phyloP scores from a whole-genome alignment of 2,797 vertebrate species.

The Acanthopagrus latus region DNA sequence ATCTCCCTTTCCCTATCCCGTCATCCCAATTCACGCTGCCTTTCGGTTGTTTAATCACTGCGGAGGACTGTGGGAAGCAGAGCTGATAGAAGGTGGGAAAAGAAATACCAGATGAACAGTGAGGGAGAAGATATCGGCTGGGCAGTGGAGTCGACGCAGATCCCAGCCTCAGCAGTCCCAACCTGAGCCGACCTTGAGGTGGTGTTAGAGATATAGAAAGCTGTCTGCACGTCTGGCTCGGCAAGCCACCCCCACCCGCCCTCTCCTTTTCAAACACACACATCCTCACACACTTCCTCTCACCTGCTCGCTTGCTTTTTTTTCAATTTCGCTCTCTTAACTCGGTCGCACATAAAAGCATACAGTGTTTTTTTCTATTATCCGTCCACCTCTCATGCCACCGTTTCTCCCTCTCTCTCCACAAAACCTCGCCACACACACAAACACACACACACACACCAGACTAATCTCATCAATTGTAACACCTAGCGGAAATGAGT shows the following conservation, averaged over 20 bases:
- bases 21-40: slow-evolving; percentile 72
- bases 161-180: slow-evolving; percentile 32
- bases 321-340: slow-evolving; percentile 56
- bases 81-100: slow-evolving; percentile 23
- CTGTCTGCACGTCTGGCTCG: slow-evolving; percentile 33
- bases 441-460: slow-evolving; percentile 43
- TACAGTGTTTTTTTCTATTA: slow-evolving; percentile 53
- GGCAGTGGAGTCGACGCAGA: slow-evolving; percentile 36
- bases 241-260: not conserved
- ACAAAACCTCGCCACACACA: slow-evolving; percentile 1
- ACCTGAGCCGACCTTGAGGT: slow-evolving; percentile 61
- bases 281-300: not conserved
- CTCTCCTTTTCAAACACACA: not conserved
- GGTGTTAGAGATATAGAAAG: slow-evolving; percentile 44
- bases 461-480: slow-evolving; percentile 71
- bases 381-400: slow-evolving; percentile 32
- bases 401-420: slow-evolving; percentile 17
- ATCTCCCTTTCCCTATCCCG: slow-evolving; percentile 59
- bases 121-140: slow-evolving; percentile 56
- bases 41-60: slow-evolving; percentile 77
- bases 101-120: slow-evolving; percentile 27
- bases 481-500: slow-evolving; percentile 65
- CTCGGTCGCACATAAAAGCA: slow-evolving; percentile 29
- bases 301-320: slow-evolving; percentile 39
- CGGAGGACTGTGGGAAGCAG: slow-evolving; percentile 67